phyloP scores from a whole-genome alignment of 1,140 invertebrate species.

The Lamellibrachia luymesi region DNA sequence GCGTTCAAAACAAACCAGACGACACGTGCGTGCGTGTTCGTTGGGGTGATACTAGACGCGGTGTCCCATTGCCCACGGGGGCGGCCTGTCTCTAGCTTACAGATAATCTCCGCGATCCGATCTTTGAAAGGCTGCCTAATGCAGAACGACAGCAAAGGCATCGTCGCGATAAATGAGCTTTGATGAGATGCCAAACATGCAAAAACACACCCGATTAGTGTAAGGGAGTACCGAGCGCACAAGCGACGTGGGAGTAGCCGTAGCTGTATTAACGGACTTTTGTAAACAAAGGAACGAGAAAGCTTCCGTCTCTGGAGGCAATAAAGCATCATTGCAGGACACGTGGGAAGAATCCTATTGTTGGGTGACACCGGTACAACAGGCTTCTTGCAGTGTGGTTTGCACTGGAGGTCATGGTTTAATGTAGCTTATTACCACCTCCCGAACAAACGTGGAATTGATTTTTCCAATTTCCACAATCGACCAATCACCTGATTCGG shows the following conservation, averaged over 20 bases:
- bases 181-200: not conserved
- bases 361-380: not conserved
- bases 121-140: not conserved
- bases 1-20: not conserved
- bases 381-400: not conserved
- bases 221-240: not conserved
- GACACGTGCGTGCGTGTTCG: not conserved
- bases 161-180: not conserved
- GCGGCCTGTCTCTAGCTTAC: not conserved
- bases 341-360: not conserved
- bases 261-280: not conserved
- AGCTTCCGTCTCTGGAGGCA: not conserved
- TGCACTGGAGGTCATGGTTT: not conserved
- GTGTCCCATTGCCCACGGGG: not conserved
- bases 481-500: not conserved
- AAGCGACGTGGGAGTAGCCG: not conserved
- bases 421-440: not conserved
- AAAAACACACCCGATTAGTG: not conserved
- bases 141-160: not conserved
- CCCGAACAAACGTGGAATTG: not conserved
- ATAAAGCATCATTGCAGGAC: not conserved
- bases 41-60: not conserved
- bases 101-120: not conserved
- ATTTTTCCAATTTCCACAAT: not conserved
- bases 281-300: not conserved